Base-by-base conservation (phyloP, 2,797 vertebrate species). In the Gobionotothen gibberifrons region DNA sequence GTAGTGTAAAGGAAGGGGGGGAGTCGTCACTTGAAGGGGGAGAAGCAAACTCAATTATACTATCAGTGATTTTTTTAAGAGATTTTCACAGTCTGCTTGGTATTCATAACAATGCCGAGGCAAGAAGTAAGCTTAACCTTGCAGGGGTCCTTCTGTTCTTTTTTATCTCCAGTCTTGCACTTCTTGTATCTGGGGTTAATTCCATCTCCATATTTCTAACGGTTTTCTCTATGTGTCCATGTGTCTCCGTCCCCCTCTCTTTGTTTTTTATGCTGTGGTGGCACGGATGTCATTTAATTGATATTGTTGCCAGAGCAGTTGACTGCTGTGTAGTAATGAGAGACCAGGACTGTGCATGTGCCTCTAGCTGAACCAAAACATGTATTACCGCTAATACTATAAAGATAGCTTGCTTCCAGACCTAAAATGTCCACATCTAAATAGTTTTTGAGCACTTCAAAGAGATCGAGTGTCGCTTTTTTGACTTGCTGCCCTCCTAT, bases 341-440 rank as follows among this genome's bases (percentile, higher is more conserved):
- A 92, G 85, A 85, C 90, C 83, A 71, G 64, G 48, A 8, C 32
- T 63, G 62, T 63, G 62, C 69, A 58, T 74, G 54, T 48, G 69
- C 80, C 74, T 81, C 69, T 76, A 66, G 80, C 77, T 36, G 54
- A 86, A 88, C 86, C 91, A 91, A 94, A 94, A 93, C 91, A 91
- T 53, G 62, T 47, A 93, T 94, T 93, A 91, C 67, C 51, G 63
- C 75, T 89, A 89, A 92, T 92, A 71, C 85, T 48, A 26, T 85
- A 82, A 91, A 64, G 68, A 85, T 13, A 79, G 77, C 46, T 60
- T 74, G 32, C 48, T 52, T 78, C 59, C 47, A 82, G 44, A 64
- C 72, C 62, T 47, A 54, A 76, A 22, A 79, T 78, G 48, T 81
- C 56, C 68, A 83, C 76, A 65, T 78, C 75, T 72, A 17, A 69